Percentiles rank a stretch among this genome's conserved stretches.
These are phyloP conservation scores for Tridacna crocea DNA, from an alignment of 2,888 invertebrate genomes.

Conservation along the genomic window DNA sequence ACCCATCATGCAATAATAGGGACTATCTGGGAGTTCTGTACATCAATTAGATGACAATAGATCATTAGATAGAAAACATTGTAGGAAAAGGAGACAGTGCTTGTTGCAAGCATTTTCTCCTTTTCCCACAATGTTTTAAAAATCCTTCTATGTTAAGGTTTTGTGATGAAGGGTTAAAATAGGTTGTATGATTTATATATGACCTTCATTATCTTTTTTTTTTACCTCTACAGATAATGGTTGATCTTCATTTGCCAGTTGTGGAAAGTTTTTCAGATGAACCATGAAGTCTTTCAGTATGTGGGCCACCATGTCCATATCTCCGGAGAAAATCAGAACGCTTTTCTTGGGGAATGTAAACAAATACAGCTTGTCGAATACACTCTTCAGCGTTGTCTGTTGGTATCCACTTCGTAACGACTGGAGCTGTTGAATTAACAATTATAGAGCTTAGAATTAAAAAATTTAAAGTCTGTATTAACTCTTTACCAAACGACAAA, in stretches of 20 bases:
- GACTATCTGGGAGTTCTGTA: no score
- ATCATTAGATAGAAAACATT: no score
- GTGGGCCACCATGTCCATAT: slow-evolving; percentile 72
- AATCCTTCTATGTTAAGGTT: no score
- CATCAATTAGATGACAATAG: no score
- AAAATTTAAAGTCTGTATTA: no score
- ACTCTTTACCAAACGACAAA: no score
- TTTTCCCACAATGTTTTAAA: neutral
- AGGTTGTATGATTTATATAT: no score
- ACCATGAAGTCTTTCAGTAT: slow-evolving; percentile 67
- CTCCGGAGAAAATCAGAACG: slow-evolving; percentile 70
- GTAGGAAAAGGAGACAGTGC: no score
- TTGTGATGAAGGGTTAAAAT: no score
- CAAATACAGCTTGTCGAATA: slow-evolving; percentile 65
- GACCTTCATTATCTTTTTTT: no score
- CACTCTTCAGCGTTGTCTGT: slow-evolving; percentile 55
- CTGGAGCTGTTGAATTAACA: slow-evolving; percentile 59
- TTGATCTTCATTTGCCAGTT: slow-evolving; percentile 49
- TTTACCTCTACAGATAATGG: slow-evolving; percentile 59
- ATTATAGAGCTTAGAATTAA: no score
- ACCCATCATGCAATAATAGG: no score
- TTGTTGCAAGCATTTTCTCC: neutral
- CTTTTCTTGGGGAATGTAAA: slow-evolving; percentile 56
- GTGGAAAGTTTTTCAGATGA: slow-evolving; percentile 66
- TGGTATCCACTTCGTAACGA: slow-evolving; percentile 72